Base-by-base conservation (phyloP, 2,113 vertebrate genomes). In the Heterotis niloticus region DNA sequence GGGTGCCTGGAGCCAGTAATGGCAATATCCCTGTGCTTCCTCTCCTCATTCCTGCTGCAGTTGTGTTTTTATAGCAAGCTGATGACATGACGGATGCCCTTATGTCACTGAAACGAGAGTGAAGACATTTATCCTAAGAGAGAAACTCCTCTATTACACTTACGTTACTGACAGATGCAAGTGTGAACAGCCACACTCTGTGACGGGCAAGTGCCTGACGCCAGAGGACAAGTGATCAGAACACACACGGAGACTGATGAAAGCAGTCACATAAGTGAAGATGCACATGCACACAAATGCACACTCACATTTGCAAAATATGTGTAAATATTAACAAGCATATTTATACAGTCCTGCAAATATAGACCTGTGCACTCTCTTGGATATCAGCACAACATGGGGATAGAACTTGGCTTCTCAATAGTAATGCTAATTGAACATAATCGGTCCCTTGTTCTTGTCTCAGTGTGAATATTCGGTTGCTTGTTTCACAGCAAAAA, bases 391-490 rank as follows among this genome's bases (percentile, higher is more conserved):
- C 44, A 54, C 59, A 24, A 86, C 86, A 67, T 82, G 23, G 86
- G 86, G 78, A 82, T 89, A 86, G 87, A 86, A 87, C 86, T 77
- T 82, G 84, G 88, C 81, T 88, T 84, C 85, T 91, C 91, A 91
- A 88, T 89, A 87, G 89, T 93, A 93, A 88, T 29, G 85, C 86
- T 89, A 91, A 92, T 91, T 90, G 87, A 82, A 79, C 78, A 79
- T 91, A 92, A 94, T 94, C 90, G 93, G 91, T 95, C 87, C 84
- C 89, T 89, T 86, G 87, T 90, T 90, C 85, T 87, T 86, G 88
- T 88, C 91, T 93, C 90, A 88, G 81, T 89, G 88, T 91, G 92
- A 94, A 94, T 92, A 92, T 91, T 89, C 88, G 91, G 84, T 89
- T 87, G 88, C 88, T 88, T 90, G 86, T 82, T 88, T 88, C 88